Base-by-base conservation (phyloP, 1,140 invertebrate species). In the Ooceraea biroi region DNA sequence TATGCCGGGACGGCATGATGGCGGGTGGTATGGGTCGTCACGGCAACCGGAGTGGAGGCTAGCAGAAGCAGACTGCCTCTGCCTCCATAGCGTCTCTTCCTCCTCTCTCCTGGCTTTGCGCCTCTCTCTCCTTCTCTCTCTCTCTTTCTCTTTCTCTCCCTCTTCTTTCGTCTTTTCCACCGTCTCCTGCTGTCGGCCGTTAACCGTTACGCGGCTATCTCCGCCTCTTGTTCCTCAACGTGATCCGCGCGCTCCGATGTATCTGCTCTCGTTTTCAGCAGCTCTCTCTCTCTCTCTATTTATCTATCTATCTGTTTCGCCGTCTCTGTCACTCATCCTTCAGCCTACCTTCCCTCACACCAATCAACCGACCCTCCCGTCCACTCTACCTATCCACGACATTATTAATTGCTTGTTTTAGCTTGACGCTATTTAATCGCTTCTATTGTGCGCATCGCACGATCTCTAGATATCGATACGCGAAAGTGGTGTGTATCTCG, bases 1-100 rank as follows among this genome's bases (percentile, higher is more conserved):
- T 85, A 85, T 82, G 87, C 82, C 76, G 71, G 77, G 76, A 86
- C 74, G 76, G 85, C 86, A 87, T 87, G 85, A 88, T 88, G 87
- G 85, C 82, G 85, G 85, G 85, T 88, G 87, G 87, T 82, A 87
- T 88, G 85, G 87, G 85, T 73, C 83, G 84, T 86, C 82, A 84
- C 78, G 86, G 76, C 68, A 83, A 88, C 73, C 73, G 57, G 80
- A 88, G 76, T 82, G 73, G 72, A 84, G 85, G 80, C 82, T 87
- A 82, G 83, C 77, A 72, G 80, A 85, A 88, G 83, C 86, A 69
- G 58, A 88, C 86, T 66, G 73, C 58, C 61, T 71, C 86, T 66
- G 73, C 58, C 61, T 71, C 73, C 52, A 73, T 58, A 68, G 60
- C 48, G 48, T 48, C 58, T 69, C 57, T n/a, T 41, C 19, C 58